A percentile compares a stretch with the other conserved stretches of the same genome.
phyloP scores from a whole-genome alignment of 2,888 invertebrate species.

The Philereme vetulata region DNA sequence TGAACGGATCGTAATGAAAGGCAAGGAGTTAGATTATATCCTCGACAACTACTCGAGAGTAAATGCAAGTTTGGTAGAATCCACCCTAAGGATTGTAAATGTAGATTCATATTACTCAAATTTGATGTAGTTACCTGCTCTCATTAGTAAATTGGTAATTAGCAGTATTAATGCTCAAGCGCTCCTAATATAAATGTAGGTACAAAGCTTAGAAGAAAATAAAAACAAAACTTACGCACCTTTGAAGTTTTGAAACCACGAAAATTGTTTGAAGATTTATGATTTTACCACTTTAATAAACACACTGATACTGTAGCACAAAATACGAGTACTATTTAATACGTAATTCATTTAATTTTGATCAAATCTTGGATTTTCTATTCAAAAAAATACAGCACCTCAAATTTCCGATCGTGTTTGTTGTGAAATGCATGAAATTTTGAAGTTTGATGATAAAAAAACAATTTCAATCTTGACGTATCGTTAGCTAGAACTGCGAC shows the following conservation, averaged over 20 bases:
- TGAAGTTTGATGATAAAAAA: too few relatives aligned
- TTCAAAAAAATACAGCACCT: background rate
- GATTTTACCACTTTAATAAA: background rate
- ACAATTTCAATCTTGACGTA: too few relatives aligned
- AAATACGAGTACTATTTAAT: conserved; percentile 1
- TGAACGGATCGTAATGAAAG: too few relatives aligned
- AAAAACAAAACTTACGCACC: conserved; percentile 18
- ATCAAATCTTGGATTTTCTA: conserved; percentile 5
- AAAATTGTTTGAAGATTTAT: conserved; percentile 2
- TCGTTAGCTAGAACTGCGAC: too few relatives aligned
- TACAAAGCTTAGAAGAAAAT: conserved; percentile 2
- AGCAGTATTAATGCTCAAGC: too few relatives aligned
- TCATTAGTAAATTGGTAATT: too few relatives aligned
- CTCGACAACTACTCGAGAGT: too few relatives aligned
- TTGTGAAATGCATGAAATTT: conserved; percentile 6
- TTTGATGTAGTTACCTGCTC: too few relatives aligned
- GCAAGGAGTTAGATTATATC: too few relatives aligned
- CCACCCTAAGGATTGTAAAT: too few relatives aligned
- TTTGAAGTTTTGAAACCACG: conserved; percentile 5
- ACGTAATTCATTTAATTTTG: conserved; percentile 12
- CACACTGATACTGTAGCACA: conserved; percentile 8
- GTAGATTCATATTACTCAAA: too few relatives aligned
- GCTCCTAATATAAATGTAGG: background rate
- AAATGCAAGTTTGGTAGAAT: too few relatives aligned
- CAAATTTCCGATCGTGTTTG: conserved; percentile 9